Base-by-base conservation (phyloP, 2,888 invertebrate genomes). In the Sminthurinus aureus region DNA sequence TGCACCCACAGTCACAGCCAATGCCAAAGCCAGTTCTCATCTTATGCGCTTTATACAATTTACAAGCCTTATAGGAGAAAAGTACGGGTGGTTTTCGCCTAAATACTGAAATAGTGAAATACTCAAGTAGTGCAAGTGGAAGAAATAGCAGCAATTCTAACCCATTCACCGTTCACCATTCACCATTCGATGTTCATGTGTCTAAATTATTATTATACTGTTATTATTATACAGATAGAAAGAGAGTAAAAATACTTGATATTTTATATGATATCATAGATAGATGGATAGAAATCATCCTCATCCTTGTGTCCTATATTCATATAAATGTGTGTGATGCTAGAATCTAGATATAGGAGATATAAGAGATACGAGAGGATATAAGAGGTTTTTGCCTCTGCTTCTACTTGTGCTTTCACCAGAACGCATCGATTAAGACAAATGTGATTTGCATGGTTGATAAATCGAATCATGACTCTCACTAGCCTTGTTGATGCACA, bases 391-490 rank as follows among this genome's bases (percentile, higher is more conserved):
- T 71, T 2, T 71, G 71, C 22, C 67, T 67, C 67, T 67, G 67
- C 22, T 22, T n/a, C 67, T 67, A 8, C 67, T 22, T 15, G 1
- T 58, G 58, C 77, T 24, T 64, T 66, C 64, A 64, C 18, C 66
- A 83, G 79, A 82, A 86, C 79, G 84, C 85, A 85, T 85, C 85
- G 84, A 85, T 86, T 85, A 85, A 84, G 86, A 86, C 85, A 85
- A 85, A 86, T 86, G 85, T 81, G 86, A 85, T 86, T 86, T 85
- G 79, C 83, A 78, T 66, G 78, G 66, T 78, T 78, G 78, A 78
- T 78, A 85, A 86, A 86, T 86, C 85, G 84, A 86, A 86, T 85
- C 84, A 86, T 52, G 71, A n/a, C 75, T 75, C 75, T 75, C 75
- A 12, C 50, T 51, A 50, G 51, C 38, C 75, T 75, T 26, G 12